Conservation (phyloP, 2,888 invertebrate species). For the Anagyrus pseudococci region DNA sequence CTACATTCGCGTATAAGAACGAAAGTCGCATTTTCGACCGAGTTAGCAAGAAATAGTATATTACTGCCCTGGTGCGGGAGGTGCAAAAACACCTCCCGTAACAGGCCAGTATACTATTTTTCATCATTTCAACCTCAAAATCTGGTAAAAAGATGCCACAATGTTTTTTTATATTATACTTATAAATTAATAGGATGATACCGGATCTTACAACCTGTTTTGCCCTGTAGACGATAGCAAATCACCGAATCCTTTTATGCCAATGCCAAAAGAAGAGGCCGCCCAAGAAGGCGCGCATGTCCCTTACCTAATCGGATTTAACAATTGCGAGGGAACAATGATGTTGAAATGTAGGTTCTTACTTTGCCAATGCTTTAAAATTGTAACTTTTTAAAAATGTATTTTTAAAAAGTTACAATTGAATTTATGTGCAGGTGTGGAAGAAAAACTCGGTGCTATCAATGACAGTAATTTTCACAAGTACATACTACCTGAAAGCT, state of each 20-base stretch:
- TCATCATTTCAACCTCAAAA: not conserved
- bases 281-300: constrained; percentile 4
- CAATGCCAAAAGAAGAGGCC: not conserved
- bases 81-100: no score
- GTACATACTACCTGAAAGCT: not conserved
- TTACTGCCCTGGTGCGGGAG: no score
- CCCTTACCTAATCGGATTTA: constrained; percentile 14
- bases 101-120: no score
- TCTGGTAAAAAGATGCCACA: not conserved
- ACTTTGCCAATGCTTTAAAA: not conserved
- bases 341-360: not conserved
- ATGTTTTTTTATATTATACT: no score
- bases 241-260: constrained; percentile 20
- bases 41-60: no score
- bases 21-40: no score
- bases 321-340: constrained; percentile 28
- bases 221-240: constrained; percentile 4
- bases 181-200: no score
- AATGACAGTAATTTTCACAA: not conserved
- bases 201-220: constrained; percentile 1
- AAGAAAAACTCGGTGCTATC: not conserved
- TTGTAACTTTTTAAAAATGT: not conserved
- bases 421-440: not conserved
- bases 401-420: no score
- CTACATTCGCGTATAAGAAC: no score